Percentiles rank a stretch among this genome's conserved stretches.
These are phyloP conservation scores for Isurus oxyrinchus DNA, from an alignment of 2,113 vertebrate genomes.

Conservation along the genomic window DNA sequence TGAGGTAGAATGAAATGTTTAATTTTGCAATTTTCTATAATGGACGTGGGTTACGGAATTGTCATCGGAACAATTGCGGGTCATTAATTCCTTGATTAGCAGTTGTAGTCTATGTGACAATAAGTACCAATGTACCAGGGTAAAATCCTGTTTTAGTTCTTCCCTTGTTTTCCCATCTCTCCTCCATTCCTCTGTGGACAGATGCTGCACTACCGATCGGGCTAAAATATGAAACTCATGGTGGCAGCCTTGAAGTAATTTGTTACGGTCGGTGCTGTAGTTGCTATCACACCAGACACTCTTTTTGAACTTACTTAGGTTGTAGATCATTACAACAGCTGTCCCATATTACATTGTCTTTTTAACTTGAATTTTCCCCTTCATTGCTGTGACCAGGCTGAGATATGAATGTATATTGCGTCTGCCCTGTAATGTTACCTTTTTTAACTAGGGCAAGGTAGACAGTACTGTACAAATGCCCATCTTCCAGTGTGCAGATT, in stretches of 20 bases:
- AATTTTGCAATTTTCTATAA: neutral
- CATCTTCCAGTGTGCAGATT: neutral
- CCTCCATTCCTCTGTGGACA: neutral
- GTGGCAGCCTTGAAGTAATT: neutral
- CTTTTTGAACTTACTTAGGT: neutral
- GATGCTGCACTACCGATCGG: neutral
- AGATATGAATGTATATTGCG: neutral
- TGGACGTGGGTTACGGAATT: neutral
- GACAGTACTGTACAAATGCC: neutral
- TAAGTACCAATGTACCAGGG: neutral
- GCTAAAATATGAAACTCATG: neutral
- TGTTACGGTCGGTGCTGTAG: neutral
- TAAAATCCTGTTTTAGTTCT: neutral
- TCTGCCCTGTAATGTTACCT: neutral
- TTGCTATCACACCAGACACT: neutral
- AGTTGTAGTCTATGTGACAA: neutral
- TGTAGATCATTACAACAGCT: neutral
- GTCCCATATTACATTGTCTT: neutral
- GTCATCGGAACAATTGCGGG: neutral
- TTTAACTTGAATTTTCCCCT: neutral
- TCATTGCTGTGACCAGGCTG: neutral
- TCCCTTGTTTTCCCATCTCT: neutral
- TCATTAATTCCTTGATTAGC: neutral
- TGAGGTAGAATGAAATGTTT: slow-evolving; percentile 63
- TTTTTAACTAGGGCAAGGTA: neutral